Conservation (phyloP, 2,113 vertebrate genomes). For the Aptenodytes forsteri region DNA sequence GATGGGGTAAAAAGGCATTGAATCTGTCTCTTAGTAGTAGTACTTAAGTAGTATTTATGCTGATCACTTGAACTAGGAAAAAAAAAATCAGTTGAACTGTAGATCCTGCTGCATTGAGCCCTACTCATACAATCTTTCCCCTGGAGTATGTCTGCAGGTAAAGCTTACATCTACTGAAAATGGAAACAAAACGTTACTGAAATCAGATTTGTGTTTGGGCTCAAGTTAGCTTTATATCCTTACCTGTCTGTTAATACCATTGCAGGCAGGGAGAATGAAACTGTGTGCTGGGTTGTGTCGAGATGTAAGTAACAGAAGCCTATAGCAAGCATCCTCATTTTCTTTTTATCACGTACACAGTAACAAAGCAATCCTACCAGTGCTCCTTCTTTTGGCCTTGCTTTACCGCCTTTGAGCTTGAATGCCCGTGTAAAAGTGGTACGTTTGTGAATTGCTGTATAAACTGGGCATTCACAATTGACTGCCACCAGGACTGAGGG, state of each 20-base stretch:
- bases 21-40: background rate
- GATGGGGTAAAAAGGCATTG: background rate
- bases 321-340: background rate
- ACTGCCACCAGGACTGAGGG: slow-evolving; percentile 63
- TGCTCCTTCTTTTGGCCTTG: slow-evolving; percentile 75
- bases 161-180: background rate
- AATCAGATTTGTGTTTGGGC: background rate
- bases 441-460: slow-evolving; percentile 77
- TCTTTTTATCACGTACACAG: slow-evolving; percentile 38
- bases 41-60: background rate
- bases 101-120: background rate
- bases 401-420: slow-evolving; percentile 75
- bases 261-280: background rate
- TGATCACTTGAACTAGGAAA: background rate
- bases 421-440: slow-evolving; percentile 74
- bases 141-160: background rate
- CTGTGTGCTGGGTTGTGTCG: background rate
- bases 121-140: background rate
- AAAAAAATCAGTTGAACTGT: background rate
- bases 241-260: background rate
- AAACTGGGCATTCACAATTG: slow-evolving; percentile 79
- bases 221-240: background rate
- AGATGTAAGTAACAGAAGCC: background rate
- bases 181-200: background rate
- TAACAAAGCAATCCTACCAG: slow-evolving; percentile 79